phyloP scores from a whole-genome alignment of 2,113 vertebrate species.

The Nyctibius bracteatus region DNA sequence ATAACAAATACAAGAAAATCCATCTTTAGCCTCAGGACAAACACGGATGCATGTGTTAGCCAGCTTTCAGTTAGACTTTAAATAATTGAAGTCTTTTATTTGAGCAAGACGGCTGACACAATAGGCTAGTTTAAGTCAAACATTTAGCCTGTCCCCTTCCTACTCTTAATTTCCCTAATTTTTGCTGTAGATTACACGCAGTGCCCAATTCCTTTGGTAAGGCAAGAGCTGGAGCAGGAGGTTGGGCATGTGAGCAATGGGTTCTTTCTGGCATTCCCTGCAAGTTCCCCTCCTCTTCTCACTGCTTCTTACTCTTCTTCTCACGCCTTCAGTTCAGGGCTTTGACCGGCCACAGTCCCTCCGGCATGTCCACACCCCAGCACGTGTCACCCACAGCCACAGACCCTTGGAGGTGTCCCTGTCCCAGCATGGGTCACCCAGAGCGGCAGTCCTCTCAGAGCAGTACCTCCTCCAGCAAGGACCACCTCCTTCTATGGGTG shows the following conservation, averaged over 20 bases:
- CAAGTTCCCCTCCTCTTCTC: neutral
- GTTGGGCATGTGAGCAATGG: neutral
- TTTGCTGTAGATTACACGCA: neutral
- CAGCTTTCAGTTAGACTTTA: neutral
- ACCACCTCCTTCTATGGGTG: neutral
- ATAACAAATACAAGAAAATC: neutral
- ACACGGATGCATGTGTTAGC: neutral
- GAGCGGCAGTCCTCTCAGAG: neutral
- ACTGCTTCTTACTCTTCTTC: neutral
- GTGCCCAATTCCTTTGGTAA: neutral
- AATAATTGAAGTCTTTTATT: neutral
- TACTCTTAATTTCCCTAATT: neutral
- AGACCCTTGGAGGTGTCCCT: neutral
- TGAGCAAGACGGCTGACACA: neutral
- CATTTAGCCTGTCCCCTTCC: neutral
- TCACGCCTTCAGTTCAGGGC: neutral
- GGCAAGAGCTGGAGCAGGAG: neutral
- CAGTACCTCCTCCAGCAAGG: neutral
- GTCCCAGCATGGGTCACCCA: neutral
- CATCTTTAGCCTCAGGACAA: neutral
- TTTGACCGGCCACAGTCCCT: neutral
- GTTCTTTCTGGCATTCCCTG: neutral
- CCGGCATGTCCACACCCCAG: neutral
- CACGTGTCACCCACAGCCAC: too few relatives aligned
- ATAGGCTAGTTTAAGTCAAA: neutral